These are phyloP conservation scores for Aproaerema taeniolella DNA, from an alignment of 2,888 invertebrate species.

Conservation along the genomic window DNA sequence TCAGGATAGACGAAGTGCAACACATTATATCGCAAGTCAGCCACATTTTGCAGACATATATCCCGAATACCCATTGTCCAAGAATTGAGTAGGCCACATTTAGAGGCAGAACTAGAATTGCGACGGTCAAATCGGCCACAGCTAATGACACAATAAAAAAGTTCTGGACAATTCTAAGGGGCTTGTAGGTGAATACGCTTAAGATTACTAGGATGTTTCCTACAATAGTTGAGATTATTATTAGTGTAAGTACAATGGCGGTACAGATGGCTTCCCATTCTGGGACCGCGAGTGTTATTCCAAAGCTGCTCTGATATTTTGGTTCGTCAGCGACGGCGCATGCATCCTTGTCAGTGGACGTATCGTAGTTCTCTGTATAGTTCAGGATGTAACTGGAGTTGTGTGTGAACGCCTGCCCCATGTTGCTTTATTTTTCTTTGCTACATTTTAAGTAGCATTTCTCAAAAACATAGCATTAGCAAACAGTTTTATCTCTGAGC, in stretches of 20 bases:
- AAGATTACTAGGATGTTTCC: slow-evolving; percentile 96
- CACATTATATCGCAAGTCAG: slow-evolving; percentile 96
- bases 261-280: slow-evolving; percentile 91
- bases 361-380: slow-evolving; percentile 45
- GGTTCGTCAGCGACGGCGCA: slow-evolving; percentile 65
- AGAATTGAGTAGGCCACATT: slow-evolving; percentile 95
- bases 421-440: slow-evolving; percentile 33
- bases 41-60: slow-evolving; percentile 96
- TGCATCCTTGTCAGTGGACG: slow-evolving; percentile 58
- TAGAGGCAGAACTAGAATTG: slow-evolving; percentile 92
- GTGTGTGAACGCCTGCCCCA: slow-evolving; percentile 61
- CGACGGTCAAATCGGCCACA: slow-evolving; percentile 94
- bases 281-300: slow-evolving; percentile 85
- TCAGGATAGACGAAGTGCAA: slow-evolving; percentile 96
- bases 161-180: slow-evolving; percentile 94
- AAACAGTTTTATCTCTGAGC: slow-evolving; percentile 28
- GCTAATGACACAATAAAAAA: slow-evolving; percentile 97
- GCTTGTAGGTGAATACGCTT: slow-evolving; percentile 97
- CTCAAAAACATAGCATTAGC: slow-evolving; percentile 28
- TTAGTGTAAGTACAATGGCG: slow-evolving; percentile 87
- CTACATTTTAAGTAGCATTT: slow-evolving; percentile 56
- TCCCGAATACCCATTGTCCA: slow-evolving; percentile 95
- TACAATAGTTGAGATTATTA: slow-evolving; percentile 92
- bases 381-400: slow-evolving; percentile 44
- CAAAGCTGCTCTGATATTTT: slow-evolving; percentile 81